These are phyloP conservation scores for Drosophila prostipennis DNA, from an alignment of 2,888 invertebrate genomes.

Conservation along the genomic window DNA sequence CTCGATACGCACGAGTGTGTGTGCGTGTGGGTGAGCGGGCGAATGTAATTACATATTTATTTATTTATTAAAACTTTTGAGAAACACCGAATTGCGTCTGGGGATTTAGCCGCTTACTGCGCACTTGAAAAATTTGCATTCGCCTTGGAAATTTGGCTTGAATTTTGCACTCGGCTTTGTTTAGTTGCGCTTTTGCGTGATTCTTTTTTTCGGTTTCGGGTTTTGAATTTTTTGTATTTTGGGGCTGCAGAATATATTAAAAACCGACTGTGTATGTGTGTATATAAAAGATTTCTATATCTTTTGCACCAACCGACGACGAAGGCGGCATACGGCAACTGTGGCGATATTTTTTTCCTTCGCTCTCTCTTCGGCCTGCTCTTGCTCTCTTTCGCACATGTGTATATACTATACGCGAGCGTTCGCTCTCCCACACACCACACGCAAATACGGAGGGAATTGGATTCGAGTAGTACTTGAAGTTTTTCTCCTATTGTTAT, in stretches of 20 bases:
- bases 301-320: constrained; percentile 75
- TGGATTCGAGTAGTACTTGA: neutral
- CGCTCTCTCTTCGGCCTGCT: constrained; percentile 15
- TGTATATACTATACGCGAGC: constrained; percentile 37
- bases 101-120: constrained; percentile 53
- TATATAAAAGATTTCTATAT: constrained; percentile 56
- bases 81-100: constrained; percentile 37
- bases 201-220: neutral
- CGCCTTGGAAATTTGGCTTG: constrained; percentile 23
- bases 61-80: constrained; percentile 60
- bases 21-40: constrained; percentile 7
- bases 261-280: constrained; percentile 36
- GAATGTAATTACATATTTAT: constrained; percentile 54
- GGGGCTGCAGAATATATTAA: constrained; percentile 29
- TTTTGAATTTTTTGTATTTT: constrained; percentile 24
- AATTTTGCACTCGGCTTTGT: constrained; percentile 18
- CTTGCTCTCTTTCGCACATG: constrained; percentile 32
- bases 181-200: constrained; percentile 17
- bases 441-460: neutral
- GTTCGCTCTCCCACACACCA: constrained; percentile 5
- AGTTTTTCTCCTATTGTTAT: constrained; percentile 30
- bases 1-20: constrained; percentile 16
- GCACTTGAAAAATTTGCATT: constrained; percentile 68
- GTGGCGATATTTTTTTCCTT: constrained; percentile 51
- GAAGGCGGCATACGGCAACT: constrained; percentile 77